Conservation (phyloP, 2,888 invertebrate species). For the Idaea aversata region DNA sequence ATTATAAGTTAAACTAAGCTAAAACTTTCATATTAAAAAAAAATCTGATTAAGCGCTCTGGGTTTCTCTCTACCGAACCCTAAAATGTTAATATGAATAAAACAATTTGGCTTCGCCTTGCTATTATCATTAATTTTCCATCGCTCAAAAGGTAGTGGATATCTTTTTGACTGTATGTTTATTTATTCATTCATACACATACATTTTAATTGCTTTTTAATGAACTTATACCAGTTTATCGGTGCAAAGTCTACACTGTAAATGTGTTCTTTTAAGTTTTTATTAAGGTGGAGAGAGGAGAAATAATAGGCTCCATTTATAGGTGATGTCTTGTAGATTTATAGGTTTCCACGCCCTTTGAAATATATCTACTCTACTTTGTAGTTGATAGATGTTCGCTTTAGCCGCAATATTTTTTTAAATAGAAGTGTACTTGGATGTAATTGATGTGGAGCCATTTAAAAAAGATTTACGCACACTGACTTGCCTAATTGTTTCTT, state of each 20-base stretch:
- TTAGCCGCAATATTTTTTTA: not conserved
- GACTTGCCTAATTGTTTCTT: not conserved
- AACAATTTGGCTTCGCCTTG: not conserved
- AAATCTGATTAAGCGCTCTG: not conserved
- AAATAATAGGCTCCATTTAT: not conserved
- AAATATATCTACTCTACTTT: not conserved
- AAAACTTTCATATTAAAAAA: no score
- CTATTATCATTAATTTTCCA: constrained; percentile 15
- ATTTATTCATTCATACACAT: constrained; percentile 16
- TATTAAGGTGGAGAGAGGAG: not conserved
- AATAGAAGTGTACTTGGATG: not conserved
- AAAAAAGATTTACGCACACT: not conserved
- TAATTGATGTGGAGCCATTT: not conserved
- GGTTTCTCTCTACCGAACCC: not conserved
- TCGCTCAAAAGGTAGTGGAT: constrained; percentile 5
- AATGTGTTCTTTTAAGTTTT: constrained; percentile 31
- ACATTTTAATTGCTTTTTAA: constrained; percentile 37
- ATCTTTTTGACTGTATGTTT: constrained; percentile 9
- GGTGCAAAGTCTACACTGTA: constrained; percentile 33
- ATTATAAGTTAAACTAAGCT: no score
- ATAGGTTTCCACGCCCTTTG: not conserved
- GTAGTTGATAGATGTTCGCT: not conserved
- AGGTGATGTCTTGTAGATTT: not conserved
- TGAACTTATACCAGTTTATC: constrained; percentile 29
- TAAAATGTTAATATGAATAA: not conserved